These are phyloP conservation scores for Rhodophaea formosa DNA, from an alignment of 2,888 invertebrate genomes.

Conservation along the genomic window DNA sequence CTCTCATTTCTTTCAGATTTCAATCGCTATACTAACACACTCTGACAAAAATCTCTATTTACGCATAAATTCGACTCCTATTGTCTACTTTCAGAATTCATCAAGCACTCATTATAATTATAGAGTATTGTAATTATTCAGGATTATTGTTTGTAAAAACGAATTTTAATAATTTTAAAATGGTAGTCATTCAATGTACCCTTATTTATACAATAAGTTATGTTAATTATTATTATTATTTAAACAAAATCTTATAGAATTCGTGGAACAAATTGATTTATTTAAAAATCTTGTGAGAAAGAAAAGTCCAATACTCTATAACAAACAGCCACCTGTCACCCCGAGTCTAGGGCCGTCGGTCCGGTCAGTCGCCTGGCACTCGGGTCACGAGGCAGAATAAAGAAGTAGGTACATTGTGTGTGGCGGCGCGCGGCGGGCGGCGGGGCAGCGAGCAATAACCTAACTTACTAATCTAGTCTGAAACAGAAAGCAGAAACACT, in stretches of 20 bases:
- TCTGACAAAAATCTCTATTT: background rate
- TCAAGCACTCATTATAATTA: background rate
- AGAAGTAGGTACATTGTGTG: constrained; percentile 64
- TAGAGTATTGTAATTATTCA: constrained; percentile 1
- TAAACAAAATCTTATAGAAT: too few species aligned
- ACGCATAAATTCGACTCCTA: background rate
- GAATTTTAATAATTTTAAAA: too few species aligned
- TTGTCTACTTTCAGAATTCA: background rate
- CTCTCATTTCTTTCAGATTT: background rate
- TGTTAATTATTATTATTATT: too few species aligned
- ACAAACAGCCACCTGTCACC: background rate
- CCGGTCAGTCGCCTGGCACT: constrained; percentile 24
- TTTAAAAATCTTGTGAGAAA: background rate
- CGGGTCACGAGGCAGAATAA: constrained; percentile 49
- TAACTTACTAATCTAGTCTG: constrained; percentile 77
- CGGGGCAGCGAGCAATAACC: constrained; percentile 56
- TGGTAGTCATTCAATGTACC: too few species aligned
- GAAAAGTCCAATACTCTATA: background rate
- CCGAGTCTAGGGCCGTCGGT: background rate
- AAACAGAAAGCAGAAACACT: constrained; percentile 78
- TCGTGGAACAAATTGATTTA: too few species aligned
- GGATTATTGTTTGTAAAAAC: too few species aligned
- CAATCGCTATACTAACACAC: background rate
- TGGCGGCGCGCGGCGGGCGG: constrained; percentile 45
- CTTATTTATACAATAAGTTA: too few species aligned